These are phyloP conservation scores for Poeciliopsis infans DNA, from an alignment of 2,797 vertebrate species.

Conservation along the genomic window DNA sequence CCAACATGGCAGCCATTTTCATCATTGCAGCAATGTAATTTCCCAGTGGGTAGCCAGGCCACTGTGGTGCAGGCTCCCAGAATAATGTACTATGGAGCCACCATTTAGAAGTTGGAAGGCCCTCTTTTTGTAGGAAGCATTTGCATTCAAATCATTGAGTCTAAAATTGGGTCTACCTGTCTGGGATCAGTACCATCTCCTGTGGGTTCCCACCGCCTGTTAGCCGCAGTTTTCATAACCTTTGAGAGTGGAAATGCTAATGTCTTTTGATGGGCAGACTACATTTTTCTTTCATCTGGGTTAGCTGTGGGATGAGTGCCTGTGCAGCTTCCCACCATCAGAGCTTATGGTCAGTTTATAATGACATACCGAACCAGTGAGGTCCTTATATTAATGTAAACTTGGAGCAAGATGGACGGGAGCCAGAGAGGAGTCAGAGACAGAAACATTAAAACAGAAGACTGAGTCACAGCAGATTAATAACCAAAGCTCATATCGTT, in stretches of 20 bases:
- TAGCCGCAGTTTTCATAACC: slow-evolving; percentile 73
- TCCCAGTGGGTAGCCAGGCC: slow-evolving; percentile 72
- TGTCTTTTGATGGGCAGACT: slow-evolving; percentile 63
- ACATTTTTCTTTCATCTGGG: slow-evolving; percentile 52
- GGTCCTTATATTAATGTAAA: slow-evolving; percentile 41
- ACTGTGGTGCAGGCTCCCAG: slow-evolving; percentile 59
- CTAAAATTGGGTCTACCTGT: slow-evolving; percentile 83
- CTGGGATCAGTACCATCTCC: slow-evolving; percentile 76
- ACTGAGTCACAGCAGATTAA: slow-evolving; percentile 24
- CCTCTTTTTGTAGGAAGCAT: slow-evolving; percentile 69
- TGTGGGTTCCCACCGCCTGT: slow-evolving; percentile 68
- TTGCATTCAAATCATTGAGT: slow-evolving; percentile 84
- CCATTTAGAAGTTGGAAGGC: slow-evolving; percentile 63
- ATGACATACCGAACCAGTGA: slow-evolving; percentile 39
- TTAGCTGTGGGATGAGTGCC: slow-evolving; percentile 39
- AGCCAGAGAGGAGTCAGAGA: neutral
- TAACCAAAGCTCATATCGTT: slow-evolving; percentile 22
- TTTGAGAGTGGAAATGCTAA: slow-evolving; percentile 72
- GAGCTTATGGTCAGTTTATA: slow-evolving; percentile 45
- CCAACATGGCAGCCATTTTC: slow-evolving; percentile 73
- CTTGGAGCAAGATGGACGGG: slow-evolving; percentile 21
- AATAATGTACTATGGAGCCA: slow-evolving; percentile 72
- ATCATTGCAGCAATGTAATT: slow-evolving; percentile 76
- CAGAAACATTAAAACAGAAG: slow-evolving; percentile 22
- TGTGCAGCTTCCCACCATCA: slow-evolving; percentile 48